Evolutionary conservation across 2,113 vertebrate genomes (phyloP).

Genomic region (Blennius ocellaris): DNA sequence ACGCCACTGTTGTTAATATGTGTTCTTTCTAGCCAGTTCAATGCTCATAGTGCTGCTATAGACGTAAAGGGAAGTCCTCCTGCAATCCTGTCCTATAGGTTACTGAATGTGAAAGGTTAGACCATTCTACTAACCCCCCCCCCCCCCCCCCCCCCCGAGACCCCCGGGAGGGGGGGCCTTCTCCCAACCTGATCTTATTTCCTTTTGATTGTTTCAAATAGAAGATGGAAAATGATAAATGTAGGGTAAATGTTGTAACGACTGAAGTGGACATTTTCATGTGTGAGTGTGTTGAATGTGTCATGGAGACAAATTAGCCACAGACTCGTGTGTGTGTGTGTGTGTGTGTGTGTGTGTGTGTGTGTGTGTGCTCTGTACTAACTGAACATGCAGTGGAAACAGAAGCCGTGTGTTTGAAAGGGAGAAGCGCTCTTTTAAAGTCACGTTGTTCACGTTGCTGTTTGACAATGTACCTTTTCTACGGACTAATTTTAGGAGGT

Average conservation of each 20-base stretch:
- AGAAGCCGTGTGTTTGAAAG: slow-evolving; percentile 24
- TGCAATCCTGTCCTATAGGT: slow-evolving; percentile 18
- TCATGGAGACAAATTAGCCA: too few relatives aligned
- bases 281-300: too few relatives aligned
- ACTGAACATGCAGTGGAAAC: slow-evolving; percentile 40
- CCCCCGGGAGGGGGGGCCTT: too few relatives aligned
- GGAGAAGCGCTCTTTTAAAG: slow-evolving; percentile 56
- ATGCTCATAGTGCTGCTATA: slow-evolving; percentile 66
- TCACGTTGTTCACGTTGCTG: slow-evolving; percentile 79
- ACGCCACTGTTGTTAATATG: neutral
- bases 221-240: too few relatives aligned
- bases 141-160: too few relatives aligned
- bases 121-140: too few relatives aligned
- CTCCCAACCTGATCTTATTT: too few relatives aligned
- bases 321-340: too few relatives aligned
- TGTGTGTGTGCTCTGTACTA: slow-evolving; percentile 15
- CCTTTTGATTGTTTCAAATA: too few relatives aligned
- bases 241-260: too few relatives aligned
- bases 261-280: too few relatives aligned
- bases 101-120: slow-evolving; percentile 15
- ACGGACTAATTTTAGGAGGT: slow-evolving; percentile 63
- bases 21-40: slow-evolving; percentile 13
- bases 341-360: too few relatives aligned
- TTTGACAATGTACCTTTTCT: slow-evolving; percentile 59
- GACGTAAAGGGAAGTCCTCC: slow-evolving; percentile 44